Base-by-base conservation (phyloP, 2,113 vertebrate species). In the Ctenodactylus gundi region DNA sequence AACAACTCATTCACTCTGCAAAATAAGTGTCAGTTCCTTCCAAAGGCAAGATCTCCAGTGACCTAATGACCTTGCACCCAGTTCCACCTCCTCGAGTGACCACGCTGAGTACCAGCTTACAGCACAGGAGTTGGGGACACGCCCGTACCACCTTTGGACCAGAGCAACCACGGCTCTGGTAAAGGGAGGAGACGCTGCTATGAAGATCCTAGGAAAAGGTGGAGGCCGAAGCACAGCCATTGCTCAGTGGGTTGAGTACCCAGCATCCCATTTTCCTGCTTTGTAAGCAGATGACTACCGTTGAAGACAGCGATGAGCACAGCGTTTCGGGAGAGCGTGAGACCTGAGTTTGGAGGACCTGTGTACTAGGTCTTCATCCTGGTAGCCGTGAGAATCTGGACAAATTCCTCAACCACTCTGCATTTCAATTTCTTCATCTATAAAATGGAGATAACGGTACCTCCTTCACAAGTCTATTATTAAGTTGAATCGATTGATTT, bases 271-370 rank as follows among this genome's bases (percentile, higher is more conserved):
- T 31, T 81, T 39, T 55, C 75, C 39, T 21, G n/a, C 65, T 58
- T 85, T 25, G 31, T 27, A 80, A 96, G 62, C 55, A 85, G 60
- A 23, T 78, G 39, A 29, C 2, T 87, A 1, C 53, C 31, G 39
- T 82, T 88, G n/a, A 62, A 72, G 70, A 51, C 51, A 44, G 44
- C 62, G 39, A 39, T 14, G 29, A 62, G 57, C 78, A 81, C 15
- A 73, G 25, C 49, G 81, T 17, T 76, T 51, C 39, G 76, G 55
- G 87, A 31, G 1, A 12, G 29, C 0, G 0, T 73, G 67, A 44
- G 17, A 57, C 23, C 68, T 91, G 55, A 94, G 62, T 80, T 89
- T 55, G 85, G 92, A 86, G 31, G 44, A 89, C 55, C 13, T 85
- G 25, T 53, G 51, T 23, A 6, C 25, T 27, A 15, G 29, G 12